These are phyloP conservation scores for Meliscaeva auricollis DNA, from an alignment of 2,888 invertebrate species.

Conservation along the genomic window DNA sequence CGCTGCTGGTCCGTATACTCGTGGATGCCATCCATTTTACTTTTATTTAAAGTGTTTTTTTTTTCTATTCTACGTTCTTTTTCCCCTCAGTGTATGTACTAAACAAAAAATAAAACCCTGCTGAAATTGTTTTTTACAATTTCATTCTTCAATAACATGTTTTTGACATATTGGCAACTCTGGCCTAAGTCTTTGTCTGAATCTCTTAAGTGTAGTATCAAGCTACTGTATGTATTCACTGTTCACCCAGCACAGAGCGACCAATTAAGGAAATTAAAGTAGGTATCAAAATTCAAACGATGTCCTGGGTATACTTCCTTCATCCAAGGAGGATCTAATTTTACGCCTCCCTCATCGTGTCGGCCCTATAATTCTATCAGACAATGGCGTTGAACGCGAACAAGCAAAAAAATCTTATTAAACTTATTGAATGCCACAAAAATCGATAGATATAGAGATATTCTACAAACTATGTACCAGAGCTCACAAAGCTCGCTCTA, in stretches of 20 bases:
- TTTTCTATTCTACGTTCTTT: no score
- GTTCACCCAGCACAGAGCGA: constrained; percentile 36
- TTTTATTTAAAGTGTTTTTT: no score
- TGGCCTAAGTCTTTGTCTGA: constrained; percentile 22
- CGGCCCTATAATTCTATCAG: constrained; percentile 26
- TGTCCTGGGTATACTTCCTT: constrained; percentile 25
- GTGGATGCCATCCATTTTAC: no score
- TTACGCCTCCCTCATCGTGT: constrained; percentile 27
- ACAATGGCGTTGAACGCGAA: constrained; percentile 44
- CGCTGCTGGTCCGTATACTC: no score
- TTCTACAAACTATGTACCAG: not conserved
- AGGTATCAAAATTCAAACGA: constrained; percentile 59
- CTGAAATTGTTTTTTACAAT: no score
- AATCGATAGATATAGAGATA: constrained; percentile 51
- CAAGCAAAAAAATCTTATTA: constrained; percentile 50
- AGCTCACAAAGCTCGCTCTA: constrained; percentile 15
- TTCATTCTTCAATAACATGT: no score
- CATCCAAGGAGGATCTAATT: constrained; percentile 17
- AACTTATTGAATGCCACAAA: constrained; percentile 56
- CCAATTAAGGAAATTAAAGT: constrained; percentile 64
- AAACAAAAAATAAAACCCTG: no score
- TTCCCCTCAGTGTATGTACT: no score
- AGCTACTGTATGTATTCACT: constrained; percentile 13
- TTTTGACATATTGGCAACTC: not conserved
- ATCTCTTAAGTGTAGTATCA: not conserved